Percentiles rank a stretch among this genome's conserved stretches.
phyloP scores from a whole-genome alignment of 2,797 vertebrate genomes.

The Amphiprion clarkii region DNA sequence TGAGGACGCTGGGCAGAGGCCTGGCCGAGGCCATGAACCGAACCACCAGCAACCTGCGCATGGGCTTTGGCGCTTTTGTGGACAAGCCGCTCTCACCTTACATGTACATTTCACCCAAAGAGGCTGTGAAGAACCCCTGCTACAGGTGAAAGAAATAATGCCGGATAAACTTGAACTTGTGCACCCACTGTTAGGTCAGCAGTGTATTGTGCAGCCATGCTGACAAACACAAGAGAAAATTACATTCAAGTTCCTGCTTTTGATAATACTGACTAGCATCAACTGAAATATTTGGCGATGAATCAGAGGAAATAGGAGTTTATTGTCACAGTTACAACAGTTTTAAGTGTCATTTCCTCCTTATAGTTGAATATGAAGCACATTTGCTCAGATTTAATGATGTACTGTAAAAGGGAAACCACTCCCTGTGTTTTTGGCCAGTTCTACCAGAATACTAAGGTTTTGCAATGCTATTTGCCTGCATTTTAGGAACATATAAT shows the following conservation, averaged over 20 bases:
- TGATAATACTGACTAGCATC: no score
- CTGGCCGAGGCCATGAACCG: slow-evolving; percentile 93
- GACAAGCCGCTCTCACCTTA: slow-evolving; percentile 97
- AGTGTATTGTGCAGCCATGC: no score
- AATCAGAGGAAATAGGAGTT: no score
- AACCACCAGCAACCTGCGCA: slow-evolving; percentile 95
- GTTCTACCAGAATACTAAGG: no score
- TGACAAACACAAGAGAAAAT: no score
- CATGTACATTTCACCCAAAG: slow-evolving; percentile 93
- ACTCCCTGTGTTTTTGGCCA: no score
- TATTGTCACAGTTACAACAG: neutral
- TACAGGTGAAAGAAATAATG: slow-evolving; percentile 84
- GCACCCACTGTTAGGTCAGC: neutral
- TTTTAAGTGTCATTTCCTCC: neutral
- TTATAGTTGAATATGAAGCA: neutral
- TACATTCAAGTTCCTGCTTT: no score
- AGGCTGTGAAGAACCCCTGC: slow-evolving; percentile 93
- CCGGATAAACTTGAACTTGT: neutral
- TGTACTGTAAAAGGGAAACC: no score
- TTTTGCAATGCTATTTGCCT: no score
- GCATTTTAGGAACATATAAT: no score
- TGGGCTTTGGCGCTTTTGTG: slow-evolving; percentile 97
- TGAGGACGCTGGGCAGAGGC: slow-evolving; percentile 91
- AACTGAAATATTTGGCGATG: no score
- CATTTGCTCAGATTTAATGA: no score